Percentiles rank a stretch among this genome's conserved stretches.
Conservation (phyloP, 1,140 invertebrate species). For the Sycophila sp. region DNA sequence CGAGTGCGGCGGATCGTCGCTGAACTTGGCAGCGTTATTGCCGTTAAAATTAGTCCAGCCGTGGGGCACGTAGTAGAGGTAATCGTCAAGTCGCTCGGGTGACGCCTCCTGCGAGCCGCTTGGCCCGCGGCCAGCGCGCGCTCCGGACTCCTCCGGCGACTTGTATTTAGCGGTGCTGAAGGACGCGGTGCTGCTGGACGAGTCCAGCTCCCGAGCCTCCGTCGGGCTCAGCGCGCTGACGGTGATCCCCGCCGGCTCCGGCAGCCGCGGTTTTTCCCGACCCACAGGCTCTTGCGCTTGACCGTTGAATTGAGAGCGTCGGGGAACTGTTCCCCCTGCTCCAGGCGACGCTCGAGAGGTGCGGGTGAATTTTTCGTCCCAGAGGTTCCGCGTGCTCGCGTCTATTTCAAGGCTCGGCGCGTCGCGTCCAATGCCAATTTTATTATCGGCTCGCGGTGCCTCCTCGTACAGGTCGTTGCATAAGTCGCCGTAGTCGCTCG, state of each 20-base stretch:
- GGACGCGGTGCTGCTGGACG: constrained; percentile 65
- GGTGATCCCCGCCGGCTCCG: neutral
- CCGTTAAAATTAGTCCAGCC: neutral
- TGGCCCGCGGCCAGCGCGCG: constrained; percentile 56
- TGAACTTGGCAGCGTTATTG: neutral
- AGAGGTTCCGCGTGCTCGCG: neutral
- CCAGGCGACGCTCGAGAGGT: neutral
- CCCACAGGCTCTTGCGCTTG: too few species aligned
- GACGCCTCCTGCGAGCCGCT: constrained; percentile 48
- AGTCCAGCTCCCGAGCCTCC: constrained; percentile 50
- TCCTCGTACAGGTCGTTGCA: constrained; percentile 35
- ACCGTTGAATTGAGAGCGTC: neutral
- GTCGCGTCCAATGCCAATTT: constrained; percentile 50
- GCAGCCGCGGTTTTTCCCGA: too few species aligned
- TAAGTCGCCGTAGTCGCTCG: constrained; percentile 38
- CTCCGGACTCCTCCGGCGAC: too few species aligned
- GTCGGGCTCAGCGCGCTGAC: constrained; percentile 28
- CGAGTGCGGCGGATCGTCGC: neutral
- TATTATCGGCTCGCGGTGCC: constrained; percentile 23
- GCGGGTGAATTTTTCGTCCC: constrained; percentile 32
- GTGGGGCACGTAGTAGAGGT: constrained; percentile 46
- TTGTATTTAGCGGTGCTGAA: constrained; percentile 68
- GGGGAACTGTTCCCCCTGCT: neutral
- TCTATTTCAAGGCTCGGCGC: constrained; percentile 48
- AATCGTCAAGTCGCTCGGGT: constrained; percentile 40